Evolutionary conservation across 2,888 invertebrate genomes (phyloP), one percentile per base, ranked within the genome.

Genomic region (Theretra japonica): DNA sequence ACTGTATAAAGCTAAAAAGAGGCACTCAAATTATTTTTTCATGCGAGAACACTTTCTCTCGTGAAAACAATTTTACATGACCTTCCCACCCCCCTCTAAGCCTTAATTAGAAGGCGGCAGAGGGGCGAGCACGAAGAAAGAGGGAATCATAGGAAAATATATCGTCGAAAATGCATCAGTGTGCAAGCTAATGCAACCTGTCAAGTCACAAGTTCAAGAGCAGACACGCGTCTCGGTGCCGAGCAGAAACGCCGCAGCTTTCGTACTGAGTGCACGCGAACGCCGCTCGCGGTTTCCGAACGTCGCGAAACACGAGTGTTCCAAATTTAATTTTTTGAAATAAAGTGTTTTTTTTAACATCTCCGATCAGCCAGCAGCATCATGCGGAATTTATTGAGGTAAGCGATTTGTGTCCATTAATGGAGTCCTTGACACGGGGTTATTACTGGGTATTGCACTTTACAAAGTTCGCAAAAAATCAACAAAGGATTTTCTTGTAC

Each of bases 321-420:
- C 72, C 78, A 81, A 81, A 82, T 83, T 82, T 77, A 81, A 84
- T 82, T 84, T 82, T 75, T 80, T 73, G n/a, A 57, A 75, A 76
- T 69, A 57, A 48, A 75, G 78, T 79, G 79, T 76, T 80, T 82
- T 80, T 81, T 80, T 79, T 70, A 73, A 77, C 75, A 75, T 82
- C 83, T 82, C 74, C 74, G 76, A 78, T 72, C 73, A 72, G 76
- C 82, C 81, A 77, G 75, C 79, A 77, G 73, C 84, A 84, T 83
- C 85, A 94, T 94, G 93, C 88, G 90, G 90, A 92, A 91, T 85
- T 77, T 90, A 73, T 75, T 91, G 84, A 81, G 93, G 93, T 94
- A 78, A 90, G 93, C 88, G 79, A 80, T 76, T 76, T 77, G 60
- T 57, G 19, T 57, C 11, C 57, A 68, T 73, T 68, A 30, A 30